A percentile compares a stretch with the other conserved stretches of the same genome.
phyloP scores from a whole-genome alignment of 2,888 invertebrate genomes.

The Laothoe populi region DNA sequence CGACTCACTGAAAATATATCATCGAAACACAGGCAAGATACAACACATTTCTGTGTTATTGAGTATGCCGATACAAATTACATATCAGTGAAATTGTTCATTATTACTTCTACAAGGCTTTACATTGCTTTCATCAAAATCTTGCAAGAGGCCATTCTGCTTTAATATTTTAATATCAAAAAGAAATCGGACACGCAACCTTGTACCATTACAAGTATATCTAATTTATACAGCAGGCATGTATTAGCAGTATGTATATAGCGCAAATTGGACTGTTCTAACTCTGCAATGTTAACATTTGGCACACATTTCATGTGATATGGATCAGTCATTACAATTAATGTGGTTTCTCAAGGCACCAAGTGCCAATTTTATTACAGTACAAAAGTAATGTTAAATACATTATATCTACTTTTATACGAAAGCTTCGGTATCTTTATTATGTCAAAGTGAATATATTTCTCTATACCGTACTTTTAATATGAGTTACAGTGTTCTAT shows the following conservation, averaged over 20 bases:
- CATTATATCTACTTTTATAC: neutral
- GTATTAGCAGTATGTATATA: neutral
- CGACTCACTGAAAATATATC: neutral
- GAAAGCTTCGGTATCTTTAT: slow-evolving; percentile 15
- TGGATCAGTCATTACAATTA: slow-evolving; percentile 49
- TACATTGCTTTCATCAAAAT: neutral
- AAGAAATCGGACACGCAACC: neutral
- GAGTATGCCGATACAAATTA: neutral
- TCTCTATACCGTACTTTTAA: slow-evolving; percentile 15
- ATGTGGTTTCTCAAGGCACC: slow-evolving; percentile 38
- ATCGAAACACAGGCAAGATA: too few species aligned
- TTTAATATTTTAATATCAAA: neutral
- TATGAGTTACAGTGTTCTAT: slow-evolving; percentile 57
- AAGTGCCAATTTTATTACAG: slow-evolving; percentile 14
- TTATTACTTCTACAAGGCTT: neutral
- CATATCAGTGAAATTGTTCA: neutral
- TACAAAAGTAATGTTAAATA: slow-evolving; percentile 26
- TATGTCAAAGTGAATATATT: slow-evolving; percentile 6
- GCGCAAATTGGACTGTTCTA: slow-evolving; percentile 57
- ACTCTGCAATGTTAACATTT: slow-evolving; percentile 52
- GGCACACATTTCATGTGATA: slow-evolving; percentile 71
- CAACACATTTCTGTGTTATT: neutral
- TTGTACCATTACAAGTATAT: neutral
- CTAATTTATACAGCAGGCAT: neutral
- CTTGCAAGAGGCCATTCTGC: neutral